Evolutionary conservation across 2,888 invertebrate species (phyloP).

Genomic region (Orchestes rusci): DNA sequence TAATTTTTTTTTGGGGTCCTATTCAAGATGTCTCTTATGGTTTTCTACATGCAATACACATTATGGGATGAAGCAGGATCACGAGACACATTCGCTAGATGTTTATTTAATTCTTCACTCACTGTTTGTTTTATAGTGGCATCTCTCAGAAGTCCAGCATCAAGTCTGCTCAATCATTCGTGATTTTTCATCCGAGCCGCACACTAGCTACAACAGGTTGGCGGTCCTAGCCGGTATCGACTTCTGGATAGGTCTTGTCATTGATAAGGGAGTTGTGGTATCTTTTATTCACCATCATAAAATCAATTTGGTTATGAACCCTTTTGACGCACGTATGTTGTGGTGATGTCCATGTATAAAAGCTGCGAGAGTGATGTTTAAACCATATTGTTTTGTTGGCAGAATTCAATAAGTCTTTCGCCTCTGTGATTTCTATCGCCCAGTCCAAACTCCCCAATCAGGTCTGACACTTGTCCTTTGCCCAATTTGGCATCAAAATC

Average conservation of each 20-base stretch:
- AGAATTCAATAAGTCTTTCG: not conserved
- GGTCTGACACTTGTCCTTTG: not conserved
- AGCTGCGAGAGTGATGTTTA: not conserved
- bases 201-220: not conserved
- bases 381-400: too few species aligned
- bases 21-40: too few species aligned
- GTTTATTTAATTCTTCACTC: too few species aligned
- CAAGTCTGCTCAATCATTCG: not conserved
- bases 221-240: too few species aligned
- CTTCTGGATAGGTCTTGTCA: not conserved
- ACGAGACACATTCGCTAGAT: too few species aligned
- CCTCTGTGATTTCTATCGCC: not conserved
- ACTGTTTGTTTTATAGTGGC: slow-evolving; percentile 1
- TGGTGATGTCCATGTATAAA: not conserved
- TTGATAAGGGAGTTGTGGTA: not conserved
- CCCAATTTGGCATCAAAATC: not conserved
- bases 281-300: not conserved
- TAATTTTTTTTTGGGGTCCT: too few species aligned
- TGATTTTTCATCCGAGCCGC: not conserved
- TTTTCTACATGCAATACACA: too few species aligned
- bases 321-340: not conserved
- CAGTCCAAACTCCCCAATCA: not conserved
- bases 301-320: not conserved
- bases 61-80: too few species aligned
- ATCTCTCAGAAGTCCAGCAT: not conserved